A percentile compares a stretch with the other conserved stretches of the same genome.
Conservation (phyloP, 2,888 invertebrate species). For the Drosophila longiperda region DNA sequence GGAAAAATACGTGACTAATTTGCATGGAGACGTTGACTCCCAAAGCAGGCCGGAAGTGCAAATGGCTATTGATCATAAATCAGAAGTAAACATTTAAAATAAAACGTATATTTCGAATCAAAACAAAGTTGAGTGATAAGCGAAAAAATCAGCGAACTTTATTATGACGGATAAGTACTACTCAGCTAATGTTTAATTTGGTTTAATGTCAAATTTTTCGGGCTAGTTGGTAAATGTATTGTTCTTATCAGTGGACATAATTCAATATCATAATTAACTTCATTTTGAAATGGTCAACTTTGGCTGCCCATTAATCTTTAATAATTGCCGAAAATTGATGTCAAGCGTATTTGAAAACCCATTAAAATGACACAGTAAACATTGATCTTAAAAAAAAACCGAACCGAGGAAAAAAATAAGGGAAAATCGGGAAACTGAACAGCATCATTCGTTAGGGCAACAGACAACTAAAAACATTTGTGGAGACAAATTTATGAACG, state of each 20-base stretch:
- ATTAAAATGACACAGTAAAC: constrained; percentile 63
- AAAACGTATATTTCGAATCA: not conserved
- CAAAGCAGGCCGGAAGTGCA: constrained; percentile 60
- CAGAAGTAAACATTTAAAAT: constrained; percentile 25
- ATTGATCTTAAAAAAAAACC: constrained; percentile 42
- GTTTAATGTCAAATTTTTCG: constrained; percentile 56
- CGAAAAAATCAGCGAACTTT: not conserved
- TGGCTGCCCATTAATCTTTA: constrained; percentile 75
- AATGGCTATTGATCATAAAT: constrained; percentile 43
- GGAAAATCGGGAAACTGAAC: constrained; percentile 5
- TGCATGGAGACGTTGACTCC: constrained; percentile 20
- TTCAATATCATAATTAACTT: constrained; percentile 62
- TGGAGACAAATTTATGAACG: constrained; percentile 83
- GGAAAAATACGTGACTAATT: constrained; percentile 74
- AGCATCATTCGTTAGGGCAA: constrained; percentile 52
- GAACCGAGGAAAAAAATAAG: constrained; percentile 5
- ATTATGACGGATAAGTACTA: constrained; percentile 9
- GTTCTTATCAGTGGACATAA: constrained; percentile 56
- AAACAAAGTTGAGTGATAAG: constrained; percentile 7
- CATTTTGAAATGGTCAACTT: constrained; percentile 53
- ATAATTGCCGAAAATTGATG: constrained; percentile 79
- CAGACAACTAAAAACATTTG: constrained; percentile 61
- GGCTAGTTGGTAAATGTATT: constrained; percentile 23
- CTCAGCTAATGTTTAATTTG: constrained; percentile 25
- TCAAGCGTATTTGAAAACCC: constrained; percentile 76